Evolutionary conservation across 2,113 vertebrate genomes (phyloP).

Genomic region (Pelmatolapia mariae): DNA sequence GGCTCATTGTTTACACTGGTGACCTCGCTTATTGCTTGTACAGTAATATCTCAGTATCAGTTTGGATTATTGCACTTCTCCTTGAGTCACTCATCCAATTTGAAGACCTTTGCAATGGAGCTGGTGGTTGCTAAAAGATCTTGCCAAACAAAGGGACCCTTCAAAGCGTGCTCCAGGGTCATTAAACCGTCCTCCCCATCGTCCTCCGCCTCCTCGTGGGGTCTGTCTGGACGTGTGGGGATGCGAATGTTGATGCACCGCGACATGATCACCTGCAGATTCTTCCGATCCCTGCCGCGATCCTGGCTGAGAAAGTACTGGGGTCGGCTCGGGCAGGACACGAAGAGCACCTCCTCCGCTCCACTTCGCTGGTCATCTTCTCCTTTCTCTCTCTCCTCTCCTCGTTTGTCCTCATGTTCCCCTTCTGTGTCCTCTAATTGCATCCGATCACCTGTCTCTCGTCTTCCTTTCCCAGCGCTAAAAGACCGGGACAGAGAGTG

Average conservation of each 20-base stretch:
- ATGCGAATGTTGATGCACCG: slow-evolving; percentile 78
- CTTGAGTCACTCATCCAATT: neutral
- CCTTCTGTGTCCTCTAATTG: neutral
- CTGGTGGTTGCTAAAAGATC: neutral
- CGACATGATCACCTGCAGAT: slow-evolving; percentile 76
- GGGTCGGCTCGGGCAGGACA: neutral
- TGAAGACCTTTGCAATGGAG: slow-evolving; percentile 26
- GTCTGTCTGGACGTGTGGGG: slow-evolving; percentile 69
- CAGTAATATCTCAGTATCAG: neutral
- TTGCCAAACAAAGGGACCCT: neutral
- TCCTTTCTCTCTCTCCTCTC: neutral
- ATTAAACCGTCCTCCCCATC: neutral
- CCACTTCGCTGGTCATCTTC: neutral
- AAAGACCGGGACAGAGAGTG: slow-evolving; percentile 78
- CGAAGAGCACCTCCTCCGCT: neutral
- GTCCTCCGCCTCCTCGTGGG: slow-evolving; percentile 34
- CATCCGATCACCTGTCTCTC: slow-evolving; percentile 61
- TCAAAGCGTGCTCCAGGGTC: neutral
- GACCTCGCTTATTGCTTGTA: neutral
- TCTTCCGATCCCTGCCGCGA: slow-evolving; percentile 70
- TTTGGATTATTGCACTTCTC: neutral
- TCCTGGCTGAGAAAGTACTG: slow-evolving; percentile 57
- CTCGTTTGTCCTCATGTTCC: neutral
- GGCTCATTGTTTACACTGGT: neutral
- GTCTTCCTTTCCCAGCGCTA: slow-evolving; percentile 69